Evolutionary conservation across 2,888 invertebrate species (phyloP).

Genomic region (Orthonevra nobilis): DNA sequence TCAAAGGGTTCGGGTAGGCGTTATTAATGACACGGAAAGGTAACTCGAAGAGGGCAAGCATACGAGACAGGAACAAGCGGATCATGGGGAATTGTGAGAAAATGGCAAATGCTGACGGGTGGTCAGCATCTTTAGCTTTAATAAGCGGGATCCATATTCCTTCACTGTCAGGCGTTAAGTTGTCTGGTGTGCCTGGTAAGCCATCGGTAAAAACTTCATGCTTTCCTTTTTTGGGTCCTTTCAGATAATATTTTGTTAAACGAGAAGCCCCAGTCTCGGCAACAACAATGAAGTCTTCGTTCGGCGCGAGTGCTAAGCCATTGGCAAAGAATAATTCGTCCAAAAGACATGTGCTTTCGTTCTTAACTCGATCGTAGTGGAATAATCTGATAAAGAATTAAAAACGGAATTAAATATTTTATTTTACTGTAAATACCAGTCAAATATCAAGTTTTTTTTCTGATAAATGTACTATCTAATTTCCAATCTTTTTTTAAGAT

Average conservation of each 20-base stretch:
- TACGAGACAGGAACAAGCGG: constrained; percentile 84
- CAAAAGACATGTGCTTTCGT: constrained; percentile 87
- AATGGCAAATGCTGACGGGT: constrained; percentile 82
- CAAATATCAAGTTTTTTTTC: no score
- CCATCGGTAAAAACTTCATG: constrained; percentile 90
- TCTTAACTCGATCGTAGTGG: constrained; percentile 88
- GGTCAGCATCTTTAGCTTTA: constrained; percentile 81
- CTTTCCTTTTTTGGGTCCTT: constrained; percentile 90
- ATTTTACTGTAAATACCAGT: no score
- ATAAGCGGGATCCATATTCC: constrained; percentile 86
- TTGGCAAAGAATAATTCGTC: constrained; percentile 92
- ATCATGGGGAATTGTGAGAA: constrained; percentile 84
- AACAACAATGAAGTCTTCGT: constrained; percentile 90
- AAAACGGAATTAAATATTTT: no score
- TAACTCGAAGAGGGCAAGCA: constrained; percentile 83
- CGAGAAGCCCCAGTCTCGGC: constrained; percentile 86
- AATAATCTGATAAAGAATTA: constrained; percentile 84
- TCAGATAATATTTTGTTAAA: constrained; percentile 88
- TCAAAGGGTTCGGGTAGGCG: constrained; percentile 84
- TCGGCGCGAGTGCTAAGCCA: constrained; percentile 90
- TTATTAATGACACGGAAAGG: constrained; percentile 84
- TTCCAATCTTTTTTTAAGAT: no score
- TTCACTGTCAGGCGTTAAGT: constrained; percentile 83
- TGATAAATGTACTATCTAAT: no score
- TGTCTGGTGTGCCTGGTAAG: constrained; percentile 83